phyloP scores from a whole-genome alignment of 1,140 invertebrate genomes.

The Drosophila pruinosa region DNA sequence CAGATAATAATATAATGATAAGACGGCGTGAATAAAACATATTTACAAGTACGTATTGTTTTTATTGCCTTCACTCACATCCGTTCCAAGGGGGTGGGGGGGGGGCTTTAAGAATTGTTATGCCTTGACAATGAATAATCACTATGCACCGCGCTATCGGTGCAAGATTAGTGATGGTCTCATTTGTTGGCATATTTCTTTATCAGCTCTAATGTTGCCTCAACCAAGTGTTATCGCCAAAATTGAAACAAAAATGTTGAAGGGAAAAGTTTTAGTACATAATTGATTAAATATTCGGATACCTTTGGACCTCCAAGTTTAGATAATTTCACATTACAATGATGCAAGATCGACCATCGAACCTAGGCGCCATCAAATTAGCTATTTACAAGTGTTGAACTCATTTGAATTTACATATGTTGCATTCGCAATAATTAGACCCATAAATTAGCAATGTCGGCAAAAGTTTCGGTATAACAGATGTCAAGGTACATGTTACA shows the following conservation, averaged over 20 bases:
- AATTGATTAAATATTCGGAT: no score
- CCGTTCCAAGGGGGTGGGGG: background rate
- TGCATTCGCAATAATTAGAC: background rate
- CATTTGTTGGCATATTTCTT: conserved; percentile 8
- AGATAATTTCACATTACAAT: no score
- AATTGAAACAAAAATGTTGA: background rate
- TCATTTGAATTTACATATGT: background rate
- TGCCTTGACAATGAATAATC: conserved; percentile 22
- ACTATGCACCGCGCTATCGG: background rate
- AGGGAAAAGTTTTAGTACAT: background rate
- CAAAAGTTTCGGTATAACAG: background rate
- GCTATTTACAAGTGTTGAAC: no score
- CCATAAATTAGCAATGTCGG: conserved; percentile 30
- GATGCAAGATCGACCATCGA: no score
- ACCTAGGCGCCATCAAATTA: no score
- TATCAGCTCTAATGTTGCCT: conserved; percentile 9
- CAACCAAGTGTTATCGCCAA: background rate
- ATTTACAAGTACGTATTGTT: background rate
- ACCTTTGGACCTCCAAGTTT: no score
- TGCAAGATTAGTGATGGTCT: conserved; percentile 5
- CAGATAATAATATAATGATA: background rate
- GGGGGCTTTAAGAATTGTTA: background rate
- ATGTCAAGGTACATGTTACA: conserved; percentile 15
- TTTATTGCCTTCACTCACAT: background rate
- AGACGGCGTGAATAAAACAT: background rate